phyloP scores from a whole-genome alignment of 2,888 invertebrate genomes.

The Pharmacophagus antenor region DNA sequence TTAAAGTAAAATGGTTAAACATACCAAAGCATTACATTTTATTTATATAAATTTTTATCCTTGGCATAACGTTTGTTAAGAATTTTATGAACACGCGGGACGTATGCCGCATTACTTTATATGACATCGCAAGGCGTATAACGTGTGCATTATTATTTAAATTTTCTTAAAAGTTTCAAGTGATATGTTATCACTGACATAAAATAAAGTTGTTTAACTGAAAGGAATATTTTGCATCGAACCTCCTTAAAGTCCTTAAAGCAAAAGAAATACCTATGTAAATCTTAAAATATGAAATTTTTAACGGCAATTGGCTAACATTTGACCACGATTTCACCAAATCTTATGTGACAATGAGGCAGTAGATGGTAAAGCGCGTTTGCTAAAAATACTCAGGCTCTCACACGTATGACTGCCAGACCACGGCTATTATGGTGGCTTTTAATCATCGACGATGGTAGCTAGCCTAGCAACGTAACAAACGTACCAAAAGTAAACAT shows the following conservation, averaged over 20 bases:
- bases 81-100: conserved; percentile 16
- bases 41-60: conserved; percentile 23
- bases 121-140: conserved; percentile 26
- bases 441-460: too few species aligned
- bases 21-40: conserved; percentile 10
- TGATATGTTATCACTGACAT: conserved; percentile 22
- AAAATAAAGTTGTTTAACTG: conserved; percentile 23
- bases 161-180: conserved; percentile 18
- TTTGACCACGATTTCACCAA: too few species aligned
- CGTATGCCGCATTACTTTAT: conserved; percentile 16
- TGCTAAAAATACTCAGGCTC: too few species aligned
- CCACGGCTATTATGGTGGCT: too few species aligned
- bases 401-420: too few species aligned
- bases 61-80: conserved; percentile 13
- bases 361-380: too few species aligned
- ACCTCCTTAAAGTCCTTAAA: conserved; percentile 14
- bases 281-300: background rate
- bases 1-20: conserved; percentile 10
- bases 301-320: too few species aligned
- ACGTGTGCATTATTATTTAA: conserved; percentile 26
- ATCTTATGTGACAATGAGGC: too few species aligned
- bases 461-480: too few species aligned
- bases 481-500: too few species aligned
- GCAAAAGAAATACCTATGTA: background rate
- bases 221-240: conserved; percentile 10